A percentile compares a stretch with the other conserved stretches of the same genome.
These are phyloP conservation scores for Pipra filicauda DNA, from an alignment of 2,113 vertebrate species.

Conservation along the genomic window DNA sequence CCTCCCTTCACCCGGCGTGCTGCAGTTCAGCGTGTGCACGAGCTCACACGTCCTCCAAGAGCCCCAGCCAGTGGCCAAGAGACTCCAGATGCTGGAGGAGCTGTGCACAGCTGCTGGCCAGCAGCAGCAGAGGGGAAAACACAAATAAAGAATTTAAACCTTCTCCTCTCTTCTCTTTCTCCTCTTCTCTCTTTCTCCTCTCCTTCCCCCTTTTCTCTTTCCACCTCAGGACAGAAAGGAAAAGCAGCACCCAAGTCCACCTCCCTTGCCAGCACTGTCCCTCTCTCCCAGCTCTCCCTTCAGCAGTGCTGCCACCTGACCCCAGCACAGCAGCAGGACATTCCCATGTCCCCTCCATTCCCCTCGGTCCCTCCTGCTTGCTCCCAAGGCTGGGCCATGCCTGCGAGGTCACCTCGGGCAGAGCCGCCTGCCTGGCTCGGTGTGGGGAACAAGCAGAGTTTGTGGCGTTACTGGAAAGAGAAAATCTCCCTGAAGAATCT, in stretches of 20 bases:
- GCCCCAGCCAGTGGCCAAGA: slow-evolving; percentile 47
- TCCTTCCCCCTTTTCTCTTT: not conserved
- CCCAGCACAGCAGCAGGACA: not conserved
- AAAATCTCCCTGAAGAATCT: not conserved
- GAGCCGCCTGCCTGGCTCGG: not conserved
- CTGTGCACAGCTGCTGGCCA: slow-evolving; percentile 43
- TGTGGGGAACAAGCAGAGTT: not conserved
- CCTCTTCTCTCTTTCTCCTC: not conserved
- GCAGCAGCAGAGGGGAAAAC: not conserved
- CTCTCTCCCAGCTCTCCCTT: not conserved
- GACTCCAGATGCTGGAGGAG: slow-evolving; percentile 59
- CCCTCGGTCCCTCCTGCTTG: not conserved
- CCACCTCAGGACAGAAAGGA: not conserved
- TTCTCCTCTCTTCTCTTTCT: not conserved
- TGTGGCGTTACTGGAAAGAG: not conserved
- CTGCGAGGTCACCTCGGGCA: not conserved
- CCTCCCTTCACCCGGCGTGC: not conserved
- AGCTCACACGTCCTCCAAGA: slow-evolving; percentile 12
- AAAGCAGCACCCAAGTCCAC: not conserved
- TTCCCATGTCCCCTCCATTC: not conserved
- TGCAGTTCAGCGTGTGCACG: not conserved
- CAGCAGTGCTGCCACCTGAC: not conserved
- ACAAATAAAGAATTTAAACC: slow-evolving; percentile 7
- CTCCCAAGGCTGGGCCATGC: not conserved
- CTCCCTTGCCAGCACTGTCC: not conserved